Evolutionary conservation across 2,113 vertebrate species (phyloP).

Genomic region (Nothoprocta pentlandii): DNA sequence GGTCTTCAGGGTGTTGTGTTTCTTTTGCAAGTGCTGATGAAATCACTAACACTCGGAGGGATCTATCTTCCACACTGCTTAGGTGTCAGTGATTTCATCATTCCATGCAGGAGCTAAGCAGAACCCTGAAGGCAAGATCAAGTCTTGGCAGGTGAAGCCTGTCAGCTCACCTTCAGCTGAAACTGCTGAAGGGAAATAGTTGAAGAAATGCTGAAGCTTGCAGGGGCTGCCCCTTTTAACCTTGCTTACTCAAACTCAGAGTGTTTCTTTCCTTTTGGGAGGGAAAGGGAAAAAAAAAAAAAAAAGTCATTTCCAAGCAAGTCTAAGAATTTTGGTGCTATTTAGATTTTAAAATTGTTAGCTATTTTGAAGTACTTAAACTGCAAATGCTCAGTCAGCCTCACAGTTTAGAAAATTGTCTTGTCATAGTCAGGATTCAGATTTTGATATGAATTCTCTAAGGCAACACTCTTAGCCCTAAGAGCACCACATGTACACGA

Average conservation of each 20-base stretch:
- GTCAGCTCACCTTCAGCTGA: conserved; percentile 15
- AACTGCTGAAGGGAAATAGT: conserved; percentile 14
- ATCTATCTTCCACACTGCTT: not conserved
- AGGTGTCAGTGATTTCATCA: not conserved
- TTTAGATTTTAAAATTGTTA: not conserved
- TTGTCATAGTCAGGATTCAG: not conserved
- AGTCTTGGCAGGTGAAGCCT: conserved; percentile 51
- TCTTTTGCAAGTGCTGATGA: conserved; percentile 18
- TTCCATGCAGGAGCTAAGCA: conserved; percentile 8
- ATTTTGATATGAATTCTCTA: not conserved
- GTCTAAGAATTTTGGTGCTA: not conserved
- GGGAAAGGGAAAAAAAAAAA: not conserved
- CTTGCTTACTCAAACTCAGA: not conserved
- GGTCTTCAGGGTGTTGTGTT: conserved; percentile 34
- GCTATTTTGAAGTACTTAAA: not conserved
- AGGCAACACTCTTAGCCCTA: not conserved
- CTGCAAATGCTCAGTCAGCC: not conserved
- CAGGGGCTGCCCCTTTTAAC: not conserved
- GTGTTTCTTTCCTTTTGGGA: not conserved
- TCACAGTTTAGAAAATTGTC: not conserved
- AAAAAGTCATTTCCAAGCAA: not conserved
- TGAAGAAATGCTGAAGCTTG: not conserved
- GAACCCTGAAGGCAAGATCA: conserved; percentile 44
- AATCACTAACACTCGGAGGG: not conserved
- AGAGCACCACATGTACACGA: not conserved